phyloP scores from a whole-genome alignment of 2,888 invertebrate species.

The Bugula neritina region DNA sequence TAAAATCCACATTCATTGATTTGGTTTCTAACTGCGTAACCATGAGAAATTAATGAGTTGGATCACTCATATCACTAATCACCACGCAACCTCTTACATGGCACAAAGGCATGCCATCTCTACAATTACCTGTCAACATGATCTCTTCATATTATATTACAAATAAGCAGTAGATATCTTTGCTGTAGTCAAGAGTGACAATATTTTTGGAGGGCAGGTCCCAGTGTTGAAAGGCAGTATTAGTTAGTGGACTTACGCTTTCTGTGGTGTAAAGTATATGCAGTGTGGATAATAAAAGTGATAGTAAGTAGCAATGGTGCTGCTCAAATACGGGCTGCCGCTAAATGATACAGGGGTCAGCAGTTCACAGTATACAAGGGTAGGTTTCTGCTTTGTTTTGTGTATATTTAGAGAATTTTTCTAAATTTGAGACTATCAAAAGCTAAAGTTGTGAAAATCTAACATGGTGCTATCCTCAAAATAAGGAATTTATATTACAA shows the following conservation, averaged over 20 bases:
- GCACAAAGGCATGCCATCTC: background rate
- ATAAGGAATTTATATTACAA: no score
- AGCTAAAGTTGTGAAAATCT: no score
- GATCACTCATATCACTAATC: background rate
- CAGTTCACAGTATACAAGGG: no score
- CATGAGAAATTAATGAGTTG: background rate
- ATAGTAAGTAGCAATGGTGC: background rate
- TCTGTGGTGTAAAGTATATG: background rate
- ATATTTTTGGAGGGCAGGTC: background rate
- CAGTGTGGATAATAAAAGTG: no score
- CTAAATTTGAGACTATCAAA: no score
- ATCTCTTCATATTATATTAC: background rate
- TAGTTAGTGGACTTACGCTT: background rate
- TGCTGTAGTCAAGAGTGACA: background rate
- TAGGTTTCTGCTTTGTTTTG: no score
- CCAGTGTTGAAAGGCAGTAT: background rate
- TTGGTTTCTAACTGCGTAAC: background rate
- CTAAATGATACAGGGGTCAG: background rate
- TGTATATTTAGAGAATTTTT: no score
- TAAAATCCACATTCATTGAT: no score
- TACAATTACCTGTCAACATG: background rate
- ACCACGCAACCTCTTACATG: background rate
- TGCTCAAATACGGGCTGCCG: slow-evolving; percentile 12
- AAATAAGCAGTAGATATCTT: background rate
- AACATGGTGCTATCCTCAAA: no score